phyloP scores from a whole-genome alignment of 2,113 vertebrate species.

The Tupaia chinensis region DNA sequence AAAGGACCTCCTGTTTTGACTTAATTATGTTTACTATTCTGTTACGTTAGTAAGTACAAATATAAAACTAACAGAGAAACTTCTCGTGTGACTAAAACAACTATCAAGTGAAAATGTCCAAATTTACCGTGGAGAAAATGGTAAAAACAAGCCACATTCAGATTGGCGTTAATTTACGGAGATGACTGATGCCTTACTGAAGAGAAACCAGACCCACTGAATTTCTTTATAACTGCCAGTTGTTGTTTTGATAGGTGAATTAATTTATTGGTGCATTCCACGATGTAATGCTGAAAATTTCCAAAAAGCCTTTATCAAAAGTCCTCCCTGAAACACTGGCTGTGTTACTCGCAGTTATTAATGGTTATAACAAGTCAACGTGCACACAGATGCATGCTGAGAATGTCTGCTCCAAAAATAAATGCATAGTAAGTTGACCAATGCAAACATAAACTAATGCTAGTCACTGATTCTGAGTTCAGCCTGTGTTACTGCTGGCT shows the following conservation, averaged over 20 bases:
- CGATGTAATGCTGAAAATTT: background rate
- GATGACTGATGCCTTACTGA: background rate
- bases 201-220: background rate
- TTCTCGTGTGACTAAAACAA: background rate
- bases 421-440: too few relatives aligned
- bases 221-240: background rate
- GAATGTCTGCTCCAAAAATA: background rate
- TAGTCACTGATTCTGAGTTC: rapidly evolving
- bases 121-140: background rate
- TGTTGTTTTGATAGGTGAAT: background rate
- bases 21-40: background rate
- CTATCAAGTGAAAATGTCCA: background rate
- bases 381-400: background rate
- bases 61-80: background rate
- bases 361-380: rapidly evolving
- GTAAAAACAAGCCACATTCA: background rate
- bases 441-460: too few relatives aligned
- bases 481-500: background rate
- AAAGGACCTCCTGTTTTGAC: background rate
- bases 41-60: background rate
- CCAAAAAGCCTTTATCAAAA: background rate
- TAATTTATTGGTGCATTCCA: background rate
- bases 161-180: background rate
- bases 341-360: background rate
- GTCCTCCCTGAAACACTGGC: background rate